These are phyloP conservation scores for Calliopsis andreniformis DNA, from an alignment of 1,140 invertebrate genomes.

Conservation along the genomic window DNA sequence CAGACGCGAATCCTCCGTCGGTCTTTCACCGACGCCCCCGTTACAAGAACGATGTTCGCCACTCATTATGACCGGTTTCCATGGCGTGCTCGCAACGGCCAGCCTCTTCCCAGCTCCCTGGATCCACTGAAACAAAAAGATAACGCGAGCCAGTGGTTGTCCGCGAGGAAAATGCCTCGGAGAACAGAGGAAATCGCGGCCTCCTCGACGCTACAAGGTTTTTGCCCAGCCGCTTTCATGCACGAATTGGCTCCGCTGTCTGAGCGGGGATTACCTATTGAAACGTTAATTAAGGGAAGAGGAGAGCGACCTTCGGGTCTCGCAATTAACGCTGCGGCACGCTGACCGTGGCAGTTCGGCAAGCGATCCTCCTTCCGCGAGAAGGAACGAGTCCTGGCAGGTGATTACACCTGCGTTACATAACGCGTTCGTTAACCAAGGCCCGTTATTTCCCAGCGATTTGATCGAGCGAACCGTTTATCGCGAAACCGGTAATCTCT, in stretches of 20 bases:
- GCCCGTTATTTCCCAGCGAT: conserved; percentile 58
- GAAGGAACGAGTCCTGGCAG: conserved; percentile 52
- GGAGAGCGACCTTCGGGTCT: conserved; percentile 56
- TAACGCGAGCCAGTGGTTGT: conserved; percentile 26
- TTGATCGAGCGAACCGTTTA: conserved; percentile 66
- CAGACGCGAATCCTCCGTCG: conserved; percentile 13
- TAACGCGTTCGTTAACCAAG: conserved; percentile 61
- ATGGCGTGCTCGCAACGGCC: not conserved
- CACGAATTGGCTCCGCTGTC: not conserved
- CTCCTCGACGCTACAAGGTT: not conserved
- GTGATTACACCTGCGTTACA: conserved; percentile 68
- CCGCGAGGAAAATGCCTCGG: not conserved
- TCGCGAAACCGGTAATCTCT: conserved; percentile 62
- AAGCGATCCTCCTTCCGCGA: conserved; percentile 41
- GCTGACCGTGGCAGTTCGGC: conserved; percentile 43
- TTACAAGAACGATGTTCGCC: not conserved
- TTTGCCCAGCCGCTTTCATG: no score
- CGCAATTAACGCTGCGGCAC: conserved; percentile 59
- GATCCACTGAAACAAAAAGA: not conserved
- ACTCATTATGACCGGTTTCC: conserved; percentile 26
- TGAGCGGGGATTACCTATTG: conserved; percentile 54
- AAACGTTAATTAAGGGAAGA: conserved; percentile 64
- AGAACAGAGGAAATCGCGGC: not conserved
- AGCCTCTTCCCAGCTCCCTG: not conserved
- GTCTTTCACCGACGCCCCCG: conserved; percentile 20